These are phyloP conservation scores for Petrophora chlorosata DNA, from an alignment of 2,888 invertebrate genomes.

Conservation along the genomic window DNA sequence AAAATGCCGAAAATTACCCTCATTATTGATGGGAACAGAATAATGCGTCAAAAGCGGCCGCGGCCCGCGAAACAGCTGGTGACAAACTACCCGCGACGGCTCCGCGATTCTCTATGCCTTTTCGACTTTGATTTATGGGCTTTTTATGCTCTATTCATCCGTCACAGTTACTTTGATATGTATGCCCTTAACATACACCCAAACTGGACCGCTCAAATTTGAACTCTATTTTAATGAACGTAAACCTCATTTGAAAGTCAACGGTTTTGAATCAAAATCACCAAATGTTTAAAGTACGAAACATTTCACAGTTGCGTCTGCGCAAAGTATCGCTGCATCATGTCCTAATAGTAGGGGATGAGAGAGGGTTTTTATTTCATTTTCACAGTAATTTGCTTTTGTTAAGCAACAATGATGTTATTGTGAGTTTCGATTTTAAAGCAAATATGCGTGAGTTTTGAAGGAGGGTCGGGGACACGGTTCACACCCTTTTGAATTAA, in stretches of 20 bases:
- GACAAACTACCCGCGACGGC: conserved; percentile 74
- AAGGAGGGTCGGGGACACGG: conserved; percentile 68
- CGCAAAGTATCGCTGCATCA: conserved; percentile 81
- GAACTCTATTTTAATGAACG: conserved; percentile 19
- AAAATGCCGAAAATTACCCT: conserved; percentile 81
- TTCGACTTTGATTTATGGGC: conserved; percentile 84
- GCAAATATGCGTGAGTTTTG: conserved; percentile 71
- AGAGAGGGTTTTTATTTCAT: conserved; percentile 76
- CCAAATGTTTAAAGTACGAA: conserved; percentile 55
- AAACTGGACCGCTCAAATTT: conserved; percentile 29
- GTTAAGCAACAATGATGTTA: conserved; percentile 71
- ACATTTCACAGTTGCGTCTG: conserved; percentile 63
- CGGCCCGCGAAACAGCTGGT: conserved; percentile 69
- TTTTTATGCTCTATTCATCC: conserved; percentile 83
- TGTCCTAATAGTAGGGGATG: conserved; percentile 82
- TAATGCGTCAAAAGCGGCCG: conserved; percentile 58
- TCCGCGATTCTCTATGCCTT: conserved; percentile 81
- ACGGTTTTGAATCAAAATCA: conserved; percentile 32
- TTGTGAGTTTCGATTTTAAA: conserved; percentile 76
- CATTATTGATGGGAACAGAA: conserved; percentile 79
- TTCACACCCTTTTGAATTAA: conserved; percentile 63
- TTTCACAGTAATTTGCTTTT: conserved; percentile 82
- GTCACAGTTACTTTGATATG: conserved; percentile 76
- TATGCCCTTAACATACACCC: conserved; percentile 51
- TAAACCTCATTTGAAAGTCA: conserved; percentile 44